These are phyloP conservation scores for Ypsolopha sequella DNA, from an alignment of 2,888 invertebrate genomes.

Conservation along the genomic window DNA sequence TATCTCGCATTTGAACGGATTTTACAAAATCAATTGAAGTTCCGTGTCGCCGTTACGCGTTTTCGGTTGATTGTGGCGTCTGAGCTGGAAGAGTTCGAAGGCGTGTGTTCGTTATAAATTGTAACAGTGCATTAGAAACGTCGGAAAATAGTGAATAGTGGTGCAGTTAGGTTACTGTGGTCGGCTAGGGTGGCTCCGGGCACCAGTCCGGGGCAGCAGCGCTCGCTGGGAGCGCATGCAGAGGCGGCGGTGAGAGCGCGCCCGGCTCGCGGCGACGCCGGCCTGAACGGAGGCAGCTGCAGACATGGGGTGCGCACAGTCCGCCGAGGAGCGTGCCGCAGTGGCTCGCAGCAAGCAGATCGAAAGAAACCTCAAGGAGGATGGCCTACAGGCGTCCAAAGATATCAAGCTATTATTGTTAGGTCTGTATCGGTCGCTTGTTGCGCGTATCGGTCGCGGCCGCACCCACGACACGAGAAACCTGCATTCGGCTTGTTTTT, in stretches of 20 bases:
- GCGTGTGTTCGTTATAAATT: not conserved
- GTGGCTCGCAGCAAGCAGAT: constrained; percentile 97
- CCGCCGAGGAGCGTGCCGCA: constrained; percentile 99
- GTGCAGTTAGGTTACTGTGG: constrained; percentile 56
- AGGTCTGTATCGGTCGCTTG: constrained; percentile 70
- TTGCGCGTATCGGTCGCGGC: not conserved
- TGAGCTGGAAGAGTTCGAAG: not conserved
- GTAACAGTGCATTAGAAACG: not conserved
- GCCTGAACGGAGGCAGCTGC: constrained; percentile 64
- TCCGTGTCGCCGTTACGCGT: constrained; percentile 47
- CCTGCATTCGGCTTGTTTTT: too few relatives aligned
- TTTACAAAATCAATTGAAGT: constrained; percentile 62
- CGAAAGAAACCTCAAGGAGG: constrained; percentile 98
- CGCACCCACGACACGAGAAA: not conserved
- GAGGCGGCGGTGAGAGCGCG: constrained; percentile 73
- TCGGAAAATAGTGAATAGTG: constrained; percentile 46
- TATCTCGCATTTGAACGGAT: constrained; percentile 71
- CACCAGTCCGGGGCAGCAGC: constrained; percentile 46
- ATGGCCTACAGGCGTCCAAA: constrained; percentile 98
- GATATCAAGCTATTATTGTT: constrained; percentile 98
- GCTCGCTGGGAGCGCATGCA: constrained; percentile 63
- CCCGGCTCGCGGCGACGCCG: constrained; percentile 68
- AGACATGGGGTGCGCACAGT: constrained; percentile 99
- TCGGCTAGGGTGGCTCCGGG: constrained; percentile 54
- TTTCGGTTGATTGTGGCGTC: constrained; percentile 13